Conservation (phyloP, 2,797 vertebrate species). For the Phrynocephalus vlangalii region DNA sequence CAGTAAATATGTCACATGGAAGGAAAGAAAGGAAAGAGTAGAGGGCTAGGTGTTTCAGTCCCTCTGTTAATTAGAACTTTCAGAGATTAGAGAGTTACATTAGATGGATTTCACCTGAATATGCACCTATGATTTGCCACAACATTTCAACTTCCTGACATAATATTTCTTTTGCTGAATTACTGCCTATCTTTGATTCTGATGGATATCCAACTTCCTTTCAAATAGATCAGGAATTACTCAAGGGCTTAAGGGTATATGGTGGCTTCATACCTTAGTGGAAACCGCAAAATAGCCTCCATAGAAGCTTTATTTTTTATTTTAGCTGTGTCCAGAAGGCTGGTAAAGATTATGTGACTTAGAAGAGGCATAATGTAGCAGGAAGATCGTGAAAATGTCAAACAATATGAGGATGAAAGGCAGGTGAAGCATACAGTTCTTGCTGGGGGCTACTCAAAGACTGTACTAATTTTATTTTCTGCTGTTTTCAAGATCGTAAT, state of each 20-base stretch:
- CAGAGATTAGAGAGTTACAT: too few species aligned
- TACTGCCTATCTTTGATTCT: neutral
- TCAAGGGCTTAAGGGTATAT: neutral
- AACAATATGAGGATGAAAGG: constrained; percentile 41
- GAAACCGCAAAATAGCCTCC: neutral
- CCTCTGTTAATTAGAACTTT: neutral
- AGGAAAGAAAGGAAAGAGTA: neutral
- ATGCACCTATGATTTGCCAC: neutral
- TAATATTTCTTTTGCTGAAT: neutral
- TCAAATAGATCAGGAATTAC: constrained; percentile 14
- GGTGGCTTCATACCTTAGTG: neutral
- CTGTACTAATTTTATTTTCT: constrained; percentile 50
- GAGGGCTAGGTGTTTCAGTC: neutral
- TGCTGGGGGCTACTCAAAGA: constrained; percentile 30
- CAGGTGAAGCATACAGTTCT: constrained; percentile 20
- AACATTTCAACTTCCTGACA: neutral
- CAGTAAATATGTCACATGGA: neutral
- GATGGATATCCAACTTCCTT: neutral
- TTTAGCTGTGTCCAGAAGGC: constrained; percentile 21
- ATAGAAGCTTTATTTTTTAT: neutral
- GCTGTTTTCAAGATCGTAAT: constrained; percentile 42
- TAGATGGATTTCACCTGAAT: too few species aligned
- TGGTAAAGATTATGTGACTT: constrained; percentile 26
- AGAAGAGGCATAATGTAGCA: constrained; percentile 39
- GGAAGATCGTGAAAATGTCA: constrained; percentile 36